Evolutionary conservation across 2,797 vertebrate species (phyloP), one percentile per base, ranked within the genome.

Genomic region (Carapus acus): DNA sequence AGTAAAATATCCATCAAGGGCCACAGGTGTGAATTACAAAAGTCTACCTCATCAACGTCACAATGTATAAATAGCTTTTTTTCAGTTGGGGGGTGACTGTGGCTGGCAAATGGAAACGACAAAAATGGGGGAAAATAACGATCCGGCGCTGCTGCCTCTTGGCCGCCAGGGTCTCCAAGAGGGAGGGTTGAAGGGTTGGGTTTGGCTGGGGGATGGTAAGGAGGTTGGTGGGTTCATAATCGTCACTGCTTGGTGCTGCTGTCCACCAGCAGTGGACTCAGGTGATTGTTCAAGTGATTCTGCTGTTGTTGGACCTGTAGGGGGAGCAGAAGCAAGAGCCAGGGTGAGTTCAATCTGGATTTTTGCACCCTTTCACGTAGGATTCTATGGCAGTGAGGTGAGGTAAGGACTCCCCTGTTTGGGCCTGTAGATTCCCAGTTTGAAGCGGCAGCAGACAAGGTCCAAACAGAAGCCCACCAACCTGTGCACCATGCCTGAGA

Each of bases 401-500:
- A 9, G 2, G 11, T 33, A 13, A 17, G 22, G 33, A 27, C 74
- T 70, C 68, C 74, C 85, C 74, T 82, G 63, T 64, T 74, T 62
- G 27, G 83, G 80, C 65, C 74, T 86, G 65, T 85, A 86, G 47
- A 82, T 82, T 69, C 91, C 90, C 47, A 91, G 71, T 79, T 84
- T 89, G 68, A 95, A 90, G 72, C 90, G 92, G 67, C 93, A 96
- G 86, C 90, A 93, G 76, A 94, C 48, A 17, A 94, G 36, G 67
- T 95, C 90, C 36, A 92, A 89, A 63, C 88, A 87, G 80, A 92
- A 93, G 70, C 91, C 92, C 36, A 92, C 90, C 37, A 96, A 73
- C 50, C 91, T 85, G 12, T 96, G 92, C 71, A 96, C 80, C 90
- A 96, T 93, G 27, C 94, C 94, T 96, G n/a, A 50, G 6, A 31